Percentiles rank a stretch among this genome's conserved stretches.
These are phyloP conservation scores for Telmatherina bonti DNA, from an alignment of 2,797 vertebrate genomes.

Conservation along the genomic window DNA sequence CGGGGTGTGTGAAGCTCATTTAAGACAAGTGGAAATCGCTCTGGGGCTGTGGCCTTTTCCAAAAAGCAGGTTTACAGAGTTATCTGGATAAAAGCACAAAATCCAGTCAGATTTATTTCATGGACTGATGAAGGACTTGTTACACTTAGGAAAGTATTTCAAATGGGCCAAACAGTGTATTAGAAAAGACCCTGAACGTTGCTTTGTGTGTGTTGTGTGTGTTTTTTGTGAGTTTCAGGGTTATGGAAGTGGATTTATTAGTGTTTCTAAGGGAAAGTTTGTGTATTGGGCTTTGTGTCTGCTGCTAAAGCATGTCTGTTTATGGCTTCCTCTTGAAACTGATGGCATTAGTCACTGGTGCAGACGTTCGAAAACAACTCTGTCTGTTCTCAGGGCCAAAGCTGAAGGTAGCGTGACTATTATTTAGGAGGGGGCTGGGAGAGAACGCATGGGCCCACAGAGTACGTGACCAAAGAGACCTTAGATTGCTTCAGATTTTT, in stretches of 20 bases:
- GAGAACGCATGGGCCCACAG: constrained; percentile 9
- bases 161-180: constrained; percentile 12
- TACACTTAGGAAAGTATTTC: constrained; percentile 9
- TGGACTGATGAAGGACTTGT: neutral
- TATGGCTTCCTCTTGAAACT: constrained; percentile 15
- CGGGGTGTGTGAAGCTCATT: constrained; percentile 37
- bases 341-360: constrained; percentile 31
- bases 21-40: constrained; percentile 40
- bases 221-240: neutral
- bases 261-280: constrained; percentile 22
- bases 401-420: constrained; percentile 32
- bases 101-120: constrained; percentile 5
- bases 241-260: constrained; percentile 5
- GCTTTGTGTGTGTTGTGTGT: neutral
- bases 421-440: constrained; percentile 13
- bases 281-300: constrained; percentile 28
- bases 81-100: constrained; percentile 32
- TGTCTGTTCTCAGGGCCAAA: constrained; percentile 4
- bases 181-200: constrained; percentile 6
- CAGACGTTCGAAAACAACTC: constrained; percentile 46
- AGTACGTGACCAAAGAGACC: constrained; percentile 22
- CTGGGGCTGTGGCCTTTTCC: constrained; percentile 7
- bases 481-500: constrained; percentile 5
- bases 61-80: constrained; percentile 20
- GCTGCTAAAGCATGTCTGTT: constrained; percentile 32